Percentiles rank a stretch among this genome's conserved stretches.
Evolutionary conservation across 2,888 invertebrate species (phyloP).

Genomic region (Pseudococcus jackbeardsleyi): DNA sequence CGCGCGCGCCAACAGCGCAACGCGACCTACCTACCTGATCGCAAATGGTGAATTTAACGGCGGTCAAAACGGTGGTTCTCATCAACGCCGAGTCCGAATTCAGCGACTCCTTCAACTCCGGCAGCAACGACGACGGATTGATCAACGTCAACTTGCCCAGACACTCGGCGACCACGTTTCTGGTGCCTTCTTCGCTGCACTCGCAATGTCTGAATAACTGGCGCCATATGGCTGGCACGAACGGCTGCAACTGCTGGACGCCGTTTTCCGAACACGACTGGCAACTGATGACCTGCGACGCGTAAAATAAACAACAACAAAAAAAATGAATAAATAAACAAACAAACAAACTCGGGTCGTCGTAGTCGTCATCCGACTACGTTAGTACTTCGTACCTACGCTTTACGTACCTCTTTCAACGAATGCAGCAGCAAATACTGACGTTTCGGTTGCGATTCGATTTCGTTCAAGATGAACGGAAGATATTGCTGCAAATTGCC

Average conservation of each 20-base stretch:
- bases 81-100: constrained; percentile 86
- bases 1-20: no score
- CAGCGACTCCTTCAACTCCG: constrained; percentile 87
- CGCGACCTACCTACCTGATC: constrained; percentile 79
- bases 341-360: no score
- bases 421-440: constrained; percentile 97
- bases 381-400: no score
- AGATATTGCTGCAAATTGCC: constrained; percentile 94
- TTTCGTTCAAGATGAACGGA: constrained; percentile 94
- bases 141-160: constrained; percentile 95
- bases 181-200: constrained; percentile 96
- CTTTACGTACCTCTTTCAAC: constrained; percentile 89
- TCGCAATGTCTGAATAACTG: constrained; percentile 95
- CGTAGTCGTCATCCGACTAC: no score
- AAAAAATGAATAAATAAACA: no score
- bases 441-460: constrained; percentile 92
- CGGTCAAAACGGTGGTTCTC: constrained; percentile 96
- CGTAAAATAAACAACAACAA: no score
- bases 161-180: constrained; percentile 99
- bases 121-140: constrained; percentile 88
- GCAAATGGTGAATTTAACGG: constrained; percentile 98
- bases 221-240: constrained; percentile 91
- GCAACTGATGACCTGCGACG: constrained; percentile 82
- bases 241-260: constrained; percentile 81
- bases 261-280: constrained; percentile 82